Conservation (phyloP, 2,113 vertebrate genomes). For the Tylochromis polylepis region DNA sequence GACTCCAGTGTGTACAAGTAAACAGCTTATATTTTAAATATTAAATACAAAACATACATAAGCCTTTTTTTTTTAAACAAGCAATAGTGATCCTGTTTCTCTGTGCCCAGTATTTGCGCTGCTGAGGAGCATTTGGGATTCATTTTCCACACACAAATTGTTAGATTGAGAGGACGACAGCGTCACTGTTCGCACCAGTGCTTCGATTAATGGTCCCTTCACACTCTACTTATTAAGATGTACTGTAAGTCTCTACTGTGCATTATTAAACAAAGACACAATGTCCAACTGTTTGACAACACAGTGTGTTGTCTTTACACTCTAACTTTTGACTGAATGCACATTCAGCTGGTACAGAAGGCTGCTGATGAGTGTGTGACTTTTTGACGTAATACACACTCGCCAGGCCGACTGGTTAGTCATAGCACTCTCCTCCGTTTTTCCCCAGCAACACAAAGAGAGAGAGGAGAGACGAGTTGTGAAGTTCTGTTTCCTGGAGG, state of each 20-base stretch:
- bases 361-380: constrained; percentile 58
- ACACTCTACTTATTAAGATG: constrained; percentile 32
- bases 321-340: constrained; percentile 42
- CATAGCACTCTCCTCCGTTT: constrained; percentile 54
- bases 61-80: not conserved
- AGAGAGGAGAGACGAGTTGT: constrained; percentile 36
- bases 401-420: constrained; percentile 44
- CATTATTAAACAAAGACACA: constrained; percentile 41
- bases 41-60: not conserved
- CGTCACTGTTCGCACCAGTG: constrained; percentile 13
- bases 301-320: constrained; percentile 20
- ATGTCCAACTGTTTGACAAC: constrained; percentile 16
- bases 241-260: constrained; percentile 6
- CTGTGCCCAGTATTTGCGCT: not conserved
- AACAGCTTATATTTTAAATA: not conserved
- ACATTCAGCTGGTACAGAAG: constrained; percentile 51
- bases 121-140: not conserved
- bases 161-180: not conserved
- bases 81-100: not conserved
- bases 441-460: constrained; percentile 52
- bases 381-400: constrained; percentile 61
- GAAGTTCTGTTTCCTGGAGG: constrained; percentile 56
- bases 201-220: constrained; percentile 30
- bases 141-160: not conserved
- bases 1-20: not conserved